Base-by-base conservation (phyloP, 2,113 vertebrate species). In the Notarius lentiginosus region DNA sequence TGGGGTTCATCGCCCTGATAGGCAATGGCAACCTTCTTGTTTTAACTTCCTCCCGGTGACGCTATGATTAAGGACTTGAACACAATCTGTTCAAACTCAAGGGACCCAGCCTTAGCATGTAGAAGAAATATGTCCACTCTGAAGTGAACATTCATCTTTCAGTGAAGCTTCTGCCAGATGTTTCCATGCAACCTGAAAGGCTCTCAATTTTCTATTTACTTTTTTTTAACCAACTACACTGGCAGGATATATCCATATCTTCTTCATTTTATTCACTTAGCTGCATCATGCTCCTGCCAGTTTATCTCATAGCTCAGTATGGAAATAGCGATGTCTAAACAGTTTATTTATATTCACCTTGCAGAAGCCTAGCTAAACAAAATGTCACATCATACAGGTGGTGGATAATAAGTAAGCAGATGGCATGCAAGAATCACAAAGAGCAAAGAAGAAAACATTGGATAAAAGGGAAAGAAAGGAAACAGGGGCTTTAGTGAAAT, bases 371-470 rank as follows among this genome's bases (percentile, higher is more conserved):
- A 41, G 34, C 70, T 73, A 73, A 73, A 73, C 34, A 70, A 70
- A 17, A 70, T 70, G 66, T 70, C 27, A 30, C 66, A 73, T 20
- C 27, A 47, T 73, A 73, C 70, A 73, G 70, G 70, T 47, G 70
- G 70, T 73, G 34, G 17, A 73, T 73, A 20, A 73, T 73, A 73
- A 73, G 17, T 73, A 73, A 73, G 70, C 70, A 73, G 70, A 73
- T 73, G 70, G 70, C 34, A 73, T 73, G 70, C 70, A 73, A 41
- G 18, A 47, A 73, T 72, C 68, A 68, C 41, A 72, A 72, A 41
- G 27, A 14, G 18, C 68, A 72, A 72, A 72, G 30, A 72, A 2
- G 65, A 66, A 66, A 41, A 72, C 30, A 70, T 47, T 47, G 70
- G 9, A 72, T 41, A 47, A 41, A 47, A 47, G 41, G 34, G 70